These are phyloP conservation scores for Brenthis ino DNA, from an alignment of 2,888 invertebrate species.

Conservation along the genomic window DNA sequence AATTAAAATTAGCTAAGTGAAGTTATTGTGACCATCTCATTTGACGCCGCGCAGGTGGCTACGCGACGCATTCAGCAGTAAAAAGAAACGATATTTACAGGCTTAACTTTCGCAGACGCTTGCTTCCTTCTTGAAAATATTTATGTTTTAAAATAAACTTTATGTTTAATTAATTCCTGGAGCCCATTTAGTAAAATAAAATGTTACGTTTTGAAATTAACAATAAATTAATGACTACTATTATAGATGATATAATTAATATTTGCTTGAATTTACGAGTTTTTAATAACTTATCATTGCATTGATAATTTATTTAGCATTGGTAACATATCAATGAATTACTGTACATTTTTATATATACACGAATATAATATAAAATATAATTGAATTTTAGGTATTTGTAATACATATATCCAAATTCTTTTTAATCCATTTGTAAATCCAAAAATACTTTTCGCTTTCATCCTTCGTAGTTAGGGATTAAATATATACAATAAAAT, in stretches of 20 bases:
- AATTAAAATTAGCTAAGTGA: slow-evolving; percentile 37
- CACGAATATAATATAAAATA: too few species aligned
- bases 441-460: too few species aligned
- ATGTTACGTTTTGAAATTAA: not conserved
- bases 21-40: slow-evolving; percentile 41
- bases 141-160: slow-evolving; percentile 33
- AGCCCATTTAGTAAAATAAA: not conserved
- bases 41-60: slow-evolving; percentile 63
- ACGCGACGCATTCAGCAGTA: slow-evolving; percentile 73
- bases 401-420: too few species aligned
- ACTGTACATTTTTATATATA: not conserved
- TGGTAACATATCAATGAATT: not conserved
- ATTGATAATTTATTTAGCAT: too few species aligned
- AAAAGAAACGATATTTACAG: slow-evolving; percentile 65
- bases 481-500: too few species aligned
- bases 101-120: slow-evolving; percentile 56
- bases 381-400: too few species aligned
- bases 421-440: too few species aligned
- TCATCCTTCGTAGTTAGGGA: too few species aligned
- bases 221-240: not conserved
- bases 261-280: not conserved
- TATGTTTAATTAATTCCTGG: not conserved
- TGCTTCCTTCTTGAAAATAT: slow-evolving; percentile 48
- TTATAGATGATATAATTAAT: not conserved
- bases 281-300: too few species aligned